Evolutionary conservation across 2,888 invertebrate species (phyloP), one percentile per base, ranked within the genome.

Genomic region (Phengaris arion): DNA sequence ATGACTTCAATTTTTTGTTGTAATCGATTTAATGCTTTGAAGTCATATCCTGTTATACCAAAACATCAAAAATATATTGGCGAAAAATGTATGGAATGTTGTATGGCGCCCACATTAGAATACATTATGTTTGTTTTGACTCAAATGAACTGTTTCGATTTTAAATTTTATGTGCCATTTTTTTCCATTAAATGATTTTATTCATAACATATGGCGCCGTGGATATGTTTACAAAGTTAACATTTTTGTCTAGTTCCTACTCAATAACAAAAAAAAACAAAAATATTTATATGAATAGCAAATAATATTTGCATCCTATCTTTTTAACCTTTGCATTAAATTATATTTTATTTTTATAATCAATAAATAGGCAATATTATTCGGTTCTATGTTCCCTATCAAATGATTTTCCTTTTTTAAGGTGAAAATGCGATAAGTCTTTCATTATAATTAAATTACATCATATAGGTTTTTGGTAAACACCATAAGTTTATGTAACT

Each of bases 51-150:
- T 72, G 72, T 54, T 72, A 12, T 72, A 72, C 54, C 72, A 51
- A 74, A 52, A 74, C 64, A 68, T 13, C 35, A 77, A 78, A 79
- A 57, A 78, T 75, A 72, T 68, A 57, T 74, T 54, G 9, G 35
- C 68, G 76, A 77, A 80, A 78, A 76, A 78, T 76, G 59, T 75
- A 73, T 57, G 85, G 85, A 85, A 86, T 86, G 83, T 79, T 77
- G 76, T 76, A 79, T 74, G 81, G 81, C 86, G 79, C 86, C 87
- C 81, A 86, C 85, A 79, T 77, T 76, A 76, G 80, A 81, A 85
- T 84, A 83, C 76, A 81, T 84, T 81, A 81, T 78, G 79, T 80
- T 81, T 85, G 85, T 88, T 88, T 85, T 85, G 83, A 84, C 83
- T 80, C 64, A 74, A 75, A 79, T 86, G 86, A 85, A 86, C 87